Base-by-base conservation (phyloP, 1,140 invertebrate species). In the Aricia agestis region DNA sequence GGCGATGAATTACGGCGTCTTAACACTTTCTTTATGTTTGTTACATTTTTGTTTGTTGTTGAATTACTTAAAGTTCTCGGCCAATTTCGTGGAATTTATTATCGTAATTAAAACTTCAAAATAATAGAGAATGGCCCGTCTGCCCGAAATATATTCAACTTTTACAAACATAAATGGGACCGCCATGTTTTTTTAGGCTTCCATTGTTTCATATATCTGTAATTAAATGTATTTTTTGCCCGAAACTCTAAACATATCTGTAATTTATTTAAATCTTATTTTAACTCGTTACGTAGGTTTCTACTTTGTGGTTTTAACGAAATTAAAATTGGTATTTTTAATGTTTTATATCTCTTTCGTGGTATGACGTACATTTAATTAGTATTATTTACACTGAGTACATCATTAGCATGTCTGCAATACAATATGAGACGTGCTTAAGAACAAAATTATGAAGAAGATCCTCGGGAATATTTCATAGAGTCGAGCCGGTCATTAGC, bases 101-200 rank as follows among this genome's bases (percentile, higher is more conserved):
- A 63, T 19, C 59, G 59, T 63, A 63, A 63, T 63, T 63, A 63
- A 63, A 63, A 63, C 59, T 63, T 63, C 59, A 63, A 63, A 63
- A 63, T 63, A 63, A 63, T 63, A 63, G 18, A 25, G 10, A 6
- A 31, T 7, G 19, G 10, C 7, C 59, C 59, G 10, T 19, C 7
- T 11, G 18, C 17, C 18, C 6, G 19, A 63, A 63, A 63, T 63
- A 63, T 19, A 63, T 63, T 19, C 59, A 52, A 52, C 45, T 52
- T 52, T 11, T 52, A 52, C 13, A 52, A 52, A 52, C 13, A 52
- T 4, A 52, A 52, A 52, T 52, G 13, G 45, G 13, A 52, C 18
- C 59, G 59, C 19, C 59, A 19, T 19, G 59, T 63, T 19, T 63
- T 19, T 63, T 63, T 63, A 63, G 59, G 59, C n/a, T 59, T 63